These are phyloP conservation scores for Lampris megalopsis DNA, from an alignment of 2,113 vertebrate genomes.

Conservation along the genomic window DNA sequence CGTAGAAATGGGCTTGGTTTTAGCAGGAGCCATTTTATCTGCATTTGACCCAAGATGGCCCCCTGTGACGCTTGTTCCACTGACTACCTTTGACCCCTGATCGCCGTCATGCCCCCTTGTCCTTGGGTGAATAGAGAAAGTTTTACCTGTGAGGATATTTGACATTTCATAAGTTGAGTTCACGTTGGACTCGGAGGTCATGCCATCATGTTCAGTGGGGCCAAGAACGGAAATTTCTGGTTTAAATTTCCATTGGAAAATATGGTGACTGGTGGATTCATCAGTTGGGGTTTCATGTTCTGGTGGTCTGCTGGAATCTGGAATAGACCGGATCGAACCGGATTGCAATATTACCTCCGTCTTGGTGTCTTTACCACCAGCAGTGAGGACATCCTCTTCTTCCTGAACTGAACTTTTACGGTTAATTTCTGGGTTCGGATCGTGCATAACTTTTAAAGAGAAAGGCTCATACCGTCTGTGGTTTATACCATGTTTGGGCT, in stretches of 20 bases:
- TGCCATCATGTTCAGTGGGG: background rate
- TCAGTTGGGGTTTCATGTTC: background rate
- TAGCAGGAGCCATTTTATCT: background rate
- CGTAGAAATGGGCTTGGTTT: background rate
- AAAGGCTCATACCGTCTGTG: constrained; percentile 2
- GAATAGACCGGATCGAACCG: background rate
- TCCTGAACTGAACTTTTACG: background rate
- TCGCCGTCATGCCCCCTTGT: background rate
- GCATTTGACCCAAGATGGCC: background rate
- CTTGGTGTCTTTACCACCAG: background rate
- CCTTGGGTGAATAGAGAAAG: background rate
- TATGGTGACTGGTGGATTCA: background rate
- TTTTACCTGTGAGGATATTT: background rate
- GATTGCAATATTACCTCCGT: background rate
- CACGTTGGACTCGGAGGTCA: background rate
- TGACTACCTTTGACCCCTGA: background rate
- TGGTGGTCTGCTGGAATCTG: background rate
- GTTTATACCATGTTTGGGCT: constrained; percentile 2
- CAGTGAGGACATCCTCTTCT: background rate
- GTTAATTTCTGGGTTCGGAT: background rate
- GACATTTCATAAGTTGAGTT: background rate
- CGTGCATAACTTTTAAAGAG: background rate
- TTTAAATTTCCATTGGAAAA: too few relatives aligned
- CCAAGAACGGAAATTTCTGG: background rate
- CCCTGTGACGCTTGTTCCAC: background rate